A percentile compares a stretch with the other conserved stretches of the same genome.
phyloP scores from a whole-genome alignment of 2,888 invertebrate genomes.

The Tetheella fluctuosa region DNA sequence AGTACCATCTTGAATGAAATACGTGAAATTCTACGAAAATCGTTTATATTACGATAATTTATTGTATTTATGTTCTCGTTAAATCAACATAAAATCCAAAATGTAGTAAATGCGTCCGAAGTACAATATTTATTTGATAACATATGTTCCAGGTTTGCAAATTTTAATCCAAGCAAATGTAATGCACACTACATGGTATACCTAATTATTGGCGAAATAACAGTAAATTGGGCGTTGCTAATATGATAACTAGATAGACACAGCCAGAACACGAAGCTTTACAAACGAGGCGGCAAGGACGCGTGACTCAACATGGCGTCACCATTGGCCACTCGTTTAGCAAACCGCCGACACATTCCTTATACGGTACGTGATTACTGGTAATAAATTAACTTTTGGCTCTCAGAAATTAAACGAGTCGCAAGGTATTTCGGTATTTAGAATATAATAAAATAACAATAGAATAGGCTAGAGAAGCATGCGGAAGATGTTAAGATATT shows the following conservation, averaged over 20 bases:
- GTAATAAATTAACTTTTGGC: neutral
- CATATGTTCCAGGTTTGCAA: neutral
- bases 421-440: neutral
- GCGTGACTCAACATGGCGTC: slow-evolving; percentile 61
- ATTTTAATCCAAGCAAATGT: neutral
- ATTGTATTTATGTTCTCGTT: neutral
- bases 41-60: slow-evolving; percentile 6
- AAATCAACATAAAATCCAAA: neutral
- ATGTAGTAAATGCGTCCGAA: neutral
- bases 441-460: slow-evolving; percentile 39
- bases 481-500: slow-evolving; percentile 41
- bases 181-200: neutral
- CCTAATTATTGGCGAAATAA: neutral
- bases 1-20: neutral
- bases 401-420: neutral
- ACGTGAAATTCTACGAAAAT: slow-evolving; percentile 1
- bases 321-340: slow-evolving; percentile 34
- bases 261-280: slow-evolving; percentile 48
- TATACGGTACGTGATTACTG: slow-evolving; percentile 34
- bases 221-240: slow-evolving; percentile 32
- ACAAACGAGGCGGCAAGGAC: slow-evolving; percentile 58
- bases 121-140: neutral
- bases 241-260: slow-evolving; percentile 28
- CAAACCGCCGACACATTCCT: slow-evolving; percentile 48
- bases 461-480: slow-evolving; percentile 46